phyloP scores from a whole-genome alignment of 2,113 vertebrate species.

The Monarcha castaneiventris region DNA sequence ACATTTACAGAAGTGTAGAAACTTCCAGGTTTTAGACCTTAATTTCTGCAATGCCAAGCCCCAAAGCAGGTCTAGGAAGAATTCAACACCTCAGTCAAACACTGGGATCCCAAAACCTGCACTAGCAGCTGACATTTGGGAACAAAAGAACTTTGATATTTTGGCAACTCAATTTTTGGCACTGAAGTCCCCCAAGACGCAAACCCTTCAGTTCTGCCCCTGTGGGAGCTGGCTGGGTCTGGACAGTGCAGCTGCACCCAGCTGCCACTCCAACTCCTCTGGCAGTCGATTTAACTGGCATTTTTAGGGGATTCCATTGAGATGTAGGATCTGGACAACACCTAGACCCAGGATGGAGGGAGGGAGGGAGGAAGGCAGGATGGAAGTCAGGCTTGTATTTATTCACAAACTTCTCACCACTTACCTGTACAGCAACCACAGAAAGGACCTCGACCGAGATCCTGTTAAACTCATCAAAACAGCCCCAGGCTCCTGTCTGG shows the following conservation, averaged over 20 bases:
- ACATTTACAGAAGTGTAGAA: not conserved
- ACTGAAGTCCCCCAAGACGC: not conserved
- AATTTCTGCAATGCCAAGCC: not conserved
- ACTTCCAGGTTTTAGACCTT: not conserved
- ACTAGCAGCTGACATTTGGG: not conserved
- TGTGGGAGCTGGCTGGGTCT: not conserved
- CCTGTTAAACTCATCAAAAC: slow-evolving; percentile 97
- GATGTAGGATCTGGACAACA: not conserved
- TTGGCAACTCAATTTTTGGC: not conserved
- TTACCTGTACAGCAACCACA: slow-evolving; percentile 95
- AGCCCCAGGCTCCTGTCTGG: slow-evolving; percentile 98
- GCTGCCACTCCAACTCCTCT: not conserved
- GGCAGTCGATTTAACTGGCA: not conserved
- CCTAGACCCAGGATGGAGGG: not conserved
- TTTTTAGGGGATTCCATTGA: not conserved
- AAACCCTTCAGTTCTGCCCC: not conserved
- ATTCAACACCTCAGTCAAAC: not conserved
- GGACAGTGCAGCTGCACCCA: not conserved
- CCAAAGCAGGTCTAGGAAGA: not conserved
- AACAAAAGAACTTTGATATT: not conserved
- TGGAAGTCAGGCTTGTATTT: not conserved
- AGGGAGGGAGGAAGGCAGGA: not conserved
- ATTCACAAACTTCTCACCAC: not conserved
- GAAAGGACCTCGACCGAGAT: slow-evolving; percentile 97
- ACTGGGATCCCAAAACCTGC: not conserved